Base-by-base conservation (phyloP, 2,797 vertebrate genomes). In the Myoxocephalus aenaeus region DNA sequence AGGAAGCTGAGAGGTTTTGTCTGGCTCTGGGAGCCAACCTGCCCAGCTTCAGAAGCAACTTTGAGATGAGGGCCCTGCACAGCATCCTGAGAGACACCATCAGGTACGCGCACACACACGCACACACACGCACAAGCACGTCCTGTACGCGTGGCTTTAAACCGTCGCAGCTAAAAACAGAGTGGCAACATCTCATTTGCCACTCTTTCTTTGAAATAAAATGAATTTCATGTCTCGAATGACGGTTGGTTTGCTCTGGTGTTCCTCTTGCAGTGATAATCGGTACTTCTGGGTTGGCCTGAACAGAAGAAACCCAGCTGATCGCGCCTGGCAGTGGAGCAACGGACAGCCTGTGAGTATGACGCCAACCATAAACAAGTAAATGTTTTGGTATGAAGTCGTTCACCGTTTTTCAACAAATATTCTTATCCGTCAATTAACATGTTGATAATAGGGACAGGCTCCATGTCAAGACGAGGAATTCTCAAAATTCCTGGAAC, bases 241-340 rank as follows among this genome's bases (percentile, higher is more conserved):
- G 10, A 74, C 8, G 14, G 3, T 67, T 13, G 80, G 82, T 89
- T 18, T 79, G 2, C 44, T 79, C 40, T 40, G 34, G 3, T 68
- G 32, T 64, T 78, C 84, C 91, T 86, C 66, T 81, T 90, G 86
- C 89, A 98, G 97, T 91, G 90, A 95, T 71, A 94, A 94, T 72
- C 96, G 97, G 34, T 98, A 95, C 94, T 94, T 99, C 82, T 99
- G 98, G 98, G 93, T 97, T 38, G 98, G 98, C 70, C 95, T 99
- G 90, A 99, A 98, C 93, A 96, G 97, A 83, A 96, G 97, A 77
- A 96, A 97, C 90, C 96, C 97, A 7, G 93, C 92, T 14, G 93
- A 96, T 86, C 95, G 92, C 79, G 96, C 96, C 36, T 99, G 98
- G 98, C 93, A 96, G 40, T 99, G 98, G 98, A 99, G 97, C 65